phyloP scores from a whole-genome alignment of 2,888 invertebrate species.

The Agrilus mali region DNA sequence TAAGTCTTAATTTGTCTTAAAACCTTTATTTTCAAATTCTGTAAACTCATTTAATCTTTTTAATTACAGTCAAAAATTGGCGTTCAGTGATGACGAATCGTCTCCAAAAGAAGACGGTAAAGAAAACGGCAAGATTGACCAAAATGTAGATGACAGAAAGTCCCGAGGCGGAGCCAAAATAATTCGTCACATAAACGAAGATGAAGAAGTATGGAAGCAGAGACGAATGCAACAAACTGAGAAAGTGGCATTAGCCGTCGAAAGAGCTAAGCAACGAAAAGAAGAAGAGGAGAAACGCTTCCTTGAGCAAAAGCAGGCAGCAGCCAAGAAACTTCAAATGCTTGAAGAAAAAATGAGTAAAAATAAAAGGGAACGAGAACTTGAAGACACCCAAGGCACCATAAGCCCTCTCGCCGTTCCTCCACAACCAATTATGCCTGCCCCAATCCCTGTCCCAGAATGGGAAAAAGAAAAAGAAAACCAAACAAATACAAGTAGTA shows the following conservation, averaged over 20 bases:
- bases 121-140: slow-evolving; percentile 22
- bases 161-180: slow-evolving; percentile 20
- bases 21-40: not conserved
- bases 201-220: slow-evolving; percentile 58
- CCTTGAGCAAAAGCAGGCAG: slow-evolving; percentile 46
- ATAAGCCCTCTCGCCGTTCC: slow-evolving; percentile 32
- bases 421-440: slow-evolving; percentile 33
- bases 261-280: slow-evolving; percentile 60
- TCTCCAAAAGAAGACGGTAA: slow-evolving; percentile 20
- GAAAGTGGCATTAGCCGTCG: slow-evolving; percentile 54
- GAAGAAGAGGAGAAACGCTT: slow-evolving; percentile 80
- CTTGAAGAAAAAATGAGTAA: slow-evolving; percentile 51
- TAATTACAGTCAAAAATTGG: slow-evolving; percentile 65
- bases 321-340: slow-evolving; percentile 54
- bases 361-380: slow-evolving; percentile 41
- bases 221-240: slow-evolving; percentile 56
- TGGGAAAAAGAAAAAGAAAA: slow-evolving; percentile 38
- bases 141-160: slow-evolving; percentile 22
- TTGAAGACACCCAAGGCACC: slow-evolving; percentile 30
- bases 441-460: slow-evolving; percentile 39
- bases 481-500: slow-evolving; percentile 8
- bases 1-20: slow-evolving; percentile 24
- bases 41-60: slow-evolving; percentile 5
- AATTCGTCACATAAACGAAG: slow-evolving; percentile 22
- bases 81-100: slow-evolving; percentile 86